Evolutionary conservation across 2,888 invertebrate genomes (phyloP).

Genomic region (Belgica antarctica): DNA sequence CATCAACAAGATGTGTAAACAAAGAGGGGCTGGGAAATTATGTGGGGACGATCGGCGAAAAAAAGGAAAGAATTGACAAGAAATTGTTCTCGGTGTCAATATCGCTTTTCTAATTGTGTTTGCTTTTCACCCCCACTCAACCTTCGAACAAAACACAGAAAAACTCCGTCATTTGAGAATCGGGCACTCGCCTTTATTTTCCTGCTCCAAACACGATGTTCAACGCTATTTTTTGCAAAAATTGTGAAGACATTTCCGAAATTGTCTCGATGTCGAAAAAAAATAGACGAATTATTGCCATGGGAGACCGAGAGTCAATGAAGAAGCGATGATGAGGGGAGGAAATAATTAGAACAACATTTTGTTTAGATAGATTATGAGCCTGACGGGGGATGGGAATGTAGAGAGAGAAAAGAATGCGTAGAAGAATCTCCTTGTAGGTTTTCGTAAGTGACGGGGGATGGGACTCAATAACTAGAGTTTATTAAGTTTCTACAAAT

Average conservation of each 20-base stretch:
- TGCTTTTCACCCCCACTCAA: slow-evolving; percentile 17
- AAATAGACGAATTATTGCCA: slow-evolving; percentile 3
- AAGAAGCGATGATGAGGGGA: slow-evolving; percentile 13
- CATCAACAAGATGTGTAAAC: slow-evolving; percentile 29
- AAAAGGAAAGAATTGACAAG: slow-evolving; percentile 6
- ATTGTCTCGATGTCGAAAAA: neutral
- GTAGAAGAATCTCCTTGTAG: neutral
- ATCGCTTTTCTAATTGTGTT: slow-evolving; percentile 42
- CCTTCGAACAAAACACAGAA: neutral
- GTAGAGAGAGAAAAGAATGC: neutral
- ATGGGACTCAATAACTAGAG: neutral
- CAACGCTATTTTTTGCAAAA: neutral
- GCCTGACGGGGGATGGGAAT: neutral
- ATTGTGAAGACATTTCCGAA: slow-evolving; percentile 16
- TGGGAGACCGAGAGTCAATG: slow-evolving; percentile 8
- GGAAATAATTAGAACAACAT: slow-evolving; percentile 26
- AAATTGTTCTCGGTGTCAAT: slow-evolving; percentile 29
- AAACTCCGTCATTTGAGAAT: slow-evolving; percentile 22
- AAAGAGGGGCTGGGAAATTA: slow-evolving; percentile 16
- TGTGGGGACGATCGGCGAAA: neutral
- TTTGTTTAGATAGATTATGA: slow-evolving; percentile 15
- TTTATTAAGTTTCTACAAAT: slow-evolving; percentile 1
- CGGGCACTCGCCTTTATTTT: slow-evolving; percentile 22
- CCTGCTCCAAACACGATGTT: neutral
- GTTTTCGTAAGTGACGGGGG: neutral